phyloP scores from a whole-genome alignment of 2,113 vertebrate species.

The Zapus hudsonius region DNA sequence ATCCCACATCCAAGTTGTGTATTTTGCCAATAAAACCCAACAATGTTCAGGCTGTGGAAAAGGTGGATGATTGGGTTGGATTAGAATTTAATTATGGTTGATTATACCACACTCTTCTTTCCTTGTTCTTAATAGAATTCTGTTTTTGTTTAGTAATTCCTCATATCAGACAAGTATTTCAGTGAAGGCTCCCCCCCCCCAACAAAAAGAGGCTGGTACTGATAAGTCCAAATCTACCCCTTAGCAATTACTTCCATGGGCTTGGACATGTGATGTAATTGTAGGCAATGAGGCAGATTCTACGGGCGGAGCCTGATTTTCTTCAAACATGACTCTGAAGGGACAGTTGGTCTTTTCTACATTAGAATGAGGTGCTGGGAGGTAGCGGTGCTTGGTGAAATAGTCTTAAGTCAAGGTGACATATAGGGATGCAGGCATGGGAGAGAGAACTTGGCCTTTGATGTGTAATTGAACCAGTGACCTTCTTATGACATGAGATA shows the following conservation, averaged over 20 bases:
- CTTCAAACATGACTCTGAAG: background rate
- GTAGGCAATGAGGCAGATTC: background rate
- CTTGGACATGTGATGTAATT: background rate
- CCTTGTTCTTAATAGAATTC: background rate
- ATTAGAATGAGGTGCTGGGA: background rate
- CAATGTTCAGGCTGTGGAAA: background rate
- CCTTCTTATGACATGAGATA: background rate
- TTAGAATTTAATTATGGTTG: background rate
- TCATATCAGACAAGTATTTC: background rate
- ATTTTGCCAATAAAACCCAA: background rate
- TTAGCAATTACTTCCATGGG: background rate
- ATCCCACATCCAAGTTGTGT: fast-evolving
- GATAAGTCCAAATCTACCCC: background rate
- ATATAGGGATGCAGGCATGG: background rate
- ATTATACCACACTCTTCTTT: background rate
- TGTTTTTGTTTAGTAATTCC: background rate
- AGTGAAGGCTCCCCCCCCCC: background rate
- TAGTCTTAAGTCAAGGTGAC: background rate
- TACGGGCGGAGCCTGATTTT: background rate
- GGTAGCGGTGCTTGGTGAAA: background rate
- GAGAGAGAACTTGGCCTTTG: background rate
- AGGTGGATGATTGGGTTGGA: background rate
- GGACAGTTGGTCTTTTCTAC: background rate
- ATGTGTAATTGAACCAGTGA: background rate
- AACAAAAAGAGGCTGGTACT: background rate